Percentiles rank a stretch among this genome's conserved stretches.
Evolutionary conservation across 2,797 vertebrate genomes (phyloP).

Genomic region (Gymnothorax javanicus): DNA sequence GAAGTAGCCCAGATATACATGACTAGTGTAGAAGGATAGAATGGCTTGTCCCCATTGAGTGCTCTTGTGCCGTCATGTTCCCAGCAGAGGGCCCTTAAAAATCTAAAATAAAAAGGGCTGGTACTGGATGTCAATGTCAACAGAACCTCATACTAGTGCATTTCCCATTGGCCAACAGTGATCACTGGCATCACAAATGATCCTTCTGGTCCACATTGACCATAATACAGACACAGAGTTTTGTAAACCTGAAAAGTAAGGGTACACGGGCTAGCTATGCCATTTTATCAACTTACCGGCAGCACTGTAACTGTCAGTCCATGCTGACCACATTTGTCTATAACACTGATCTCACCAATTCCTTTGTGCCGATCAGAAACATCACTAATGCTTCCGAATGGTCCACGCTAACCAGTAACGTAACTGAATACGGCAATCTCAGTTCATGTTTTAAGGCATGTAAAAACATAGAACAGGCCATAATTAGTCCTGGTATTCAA

Average conservation of each 20-base stretch:
- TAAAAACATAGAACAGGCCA: conserved; percentile 20
- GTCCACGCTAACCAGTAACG: no score
- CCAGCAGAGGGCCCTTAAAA: not conserved
- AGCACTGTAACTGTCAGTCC: not conserved
- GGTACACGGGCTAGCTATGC: no score
- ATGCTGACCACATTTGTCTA: not conserved
- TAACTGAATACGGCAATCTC: conserved; percentile 42
- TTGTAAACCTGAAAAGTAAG: no score
- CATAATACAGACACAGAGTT: no score
- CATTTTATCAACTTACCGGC: no score
- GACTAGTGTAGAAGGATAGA: no score
- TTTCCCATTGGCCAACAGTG: conserved; percentile 48
- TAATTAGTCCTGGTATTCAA: not conserved
- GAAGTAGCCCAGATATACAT: no score
- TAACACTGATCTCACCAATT: not conserved
- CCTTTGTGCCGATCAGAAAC: not conserved
- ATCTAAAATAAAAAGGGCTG: conserved; percentile 26
- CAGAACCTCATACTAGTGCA: conserved; percentile 13
- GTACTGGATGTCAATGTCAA: conserved; percentile 38
- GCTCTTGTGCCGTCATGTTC: no score
- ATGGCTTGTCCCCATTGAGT: no score
- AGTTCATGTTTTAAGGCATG: conserved; percentile 45
- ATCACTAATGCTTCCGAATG: no score
- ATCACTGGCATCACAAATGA: conserved; percentile 49
- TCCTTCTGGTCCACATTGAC: not conserved